Base-by-base conservation (phyloP, 2,113 vertebrate species). In the Syngnathus typhle region DNA sequence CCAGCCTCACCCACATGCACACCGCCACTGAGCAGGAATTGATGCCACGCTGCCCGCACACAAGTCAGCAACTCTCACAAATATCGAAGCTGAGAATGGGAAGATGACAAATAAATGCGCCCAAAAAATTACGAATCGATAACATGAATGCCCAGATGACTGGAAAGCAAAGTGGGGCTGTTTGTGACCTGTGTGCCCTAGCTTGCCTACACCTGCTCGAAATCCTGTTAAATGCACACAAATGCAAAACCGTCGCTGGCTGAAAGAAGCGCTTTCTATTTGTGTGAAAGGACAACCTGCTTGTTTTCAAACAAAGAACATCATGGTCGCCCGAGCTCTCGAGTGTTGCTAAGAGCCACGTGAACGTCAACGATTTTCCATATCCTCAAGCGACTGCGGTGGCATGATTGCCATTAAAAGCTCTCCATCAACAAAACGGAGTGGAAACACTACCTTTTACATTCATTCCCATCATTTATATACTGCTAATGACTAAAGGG, bases 401-500 rank as follows among this genome's bases (percentile, higher is more conserved):
- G 56, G 58, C 15, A 67, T 83, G 72, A 88, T 82, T 79, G 69
- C 63, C 64, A 71, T 79, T 85, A 81, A 85, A 82, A 84, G 80
- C 70, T 77, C 82, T 88, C 81, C 74, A 83, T 85, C 85, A 85
- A 76, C 69, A 75, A 43, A 54, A 73, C 36, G 23, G 23, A 36
- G 36, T 8, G 11, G 23, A 6, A 37, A 36, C 32, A 59, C 16
- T 37, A 7, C 32, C 6, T 12, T 55, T 27, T 55, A 32, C 7
- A 15, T 56, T 59, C 56, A 59, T 36, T 56, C 27, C 9, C 7
- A 52, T n/a, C 19, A 52, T 52, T 52, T 47, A n/a, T 19, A 52
- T 8, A n/a, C 18, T 19, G 49, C 18, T 51, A n/a, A 2, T 51
- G 5, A 51, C 18, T 51, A 51, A 5, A n/a, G 47, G 6, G 18